These are phyloP conservation scores for Rhynchonycteris naso DNA, from an alignment of 2,797 vertebrate species.

Conservation along the genomic window DNA sequence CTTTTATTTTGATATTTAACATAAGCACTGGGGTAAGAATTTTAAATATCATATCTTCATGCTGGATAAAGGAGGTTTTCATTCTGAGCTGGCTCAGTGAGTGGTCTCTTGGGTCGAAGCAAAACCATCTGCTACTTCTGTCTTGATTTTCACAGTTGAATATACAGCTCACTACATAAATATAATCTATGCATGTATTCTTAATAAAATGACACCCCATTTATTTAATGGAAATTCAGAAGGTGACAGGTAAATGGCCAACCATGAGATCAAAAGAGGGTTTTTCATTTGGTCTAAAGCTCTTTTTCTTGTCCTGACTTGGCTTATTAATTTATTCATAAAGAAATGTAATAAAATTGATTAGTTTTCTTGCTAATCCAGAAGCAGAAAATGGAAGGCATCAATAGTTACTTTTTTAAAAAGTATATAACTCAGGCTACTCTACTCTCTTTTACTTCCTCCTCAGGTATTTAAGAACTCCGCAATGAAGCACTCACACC, in stretches of 20 bases:
- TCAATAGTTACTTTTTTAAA: constrained; percentile 1
- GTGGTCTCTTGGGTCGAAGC: constrained; percentile 67
- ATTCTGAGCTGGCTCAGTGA: constrained; percentile 56
- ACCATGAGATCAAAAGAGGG: constrained; percentile 38
- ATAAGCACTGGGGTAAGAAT: constrained; percentile 27
- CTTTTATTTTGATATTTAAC: constrained; percentile 45
- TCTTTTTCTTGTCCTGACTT: constrained; percentile 52
- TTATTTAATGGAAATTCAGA: constrained; percentile 70
- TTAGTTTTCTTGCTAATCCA: constrained; percentile 11
- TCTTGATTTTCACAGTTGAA: constrained; percentile 75
- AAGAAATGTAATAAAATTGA: constrained; percentile 60
- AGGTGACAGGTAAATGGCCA: constrained; percentile 59
- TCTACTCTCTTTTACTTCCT: neutral
- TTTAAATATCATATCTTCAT: constrained; percentile 46
- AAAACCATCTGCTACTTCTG: constrained; percentile 75
- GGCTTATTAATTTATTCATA: constrained; percentile 65
- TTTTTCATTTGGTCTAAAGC: constrained; percentile 70
- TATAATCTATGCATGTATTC: constrained; percentile 61
- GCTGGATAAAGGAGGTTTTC: constrained; percentile 57
- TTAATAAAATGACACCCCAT: constrained; percentile 73
- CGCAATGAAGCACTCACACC: neutral
- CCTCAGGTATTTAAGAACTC: neutral
- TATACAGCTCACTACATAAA: constrained; percentile 66
- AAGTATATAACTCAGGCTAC: neutral
- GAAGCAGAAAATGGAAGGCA: constrained; percentile 28